Evolutionary conservation across 2,113 vertebrate genomes (phyloP).

Genomic region (Galeopterus variegatus): DNA sequence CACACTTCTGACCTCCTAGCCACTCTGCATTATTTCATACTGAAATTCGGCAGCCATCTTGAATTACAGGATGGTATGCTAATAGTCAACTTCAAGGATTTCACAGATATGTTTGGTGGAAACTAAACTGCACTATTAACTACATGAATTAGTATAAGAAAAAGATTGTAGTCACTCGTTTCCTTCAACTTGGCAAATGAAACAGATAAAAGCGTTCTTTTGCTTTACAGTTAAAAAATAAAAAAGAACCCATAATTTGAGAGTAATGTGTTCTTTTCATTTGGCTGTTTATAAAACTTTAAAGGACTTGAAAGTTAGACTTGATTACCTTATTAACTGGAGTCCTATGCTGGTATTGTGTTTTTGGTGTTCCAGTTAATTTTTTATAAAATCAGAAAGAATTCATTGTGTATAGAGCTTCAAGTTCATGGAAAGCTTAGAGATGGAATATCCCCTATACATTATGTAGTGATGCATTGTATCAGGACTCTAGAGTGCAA

Average conservation of each 20-base stretch:
- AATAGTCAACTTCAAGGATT: background rate
- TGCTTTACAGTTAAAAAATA: background rate
- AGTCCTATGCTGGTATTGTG: background rate
- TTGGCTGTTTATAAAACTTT: background rate
- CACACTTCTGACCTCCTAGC: background rate
- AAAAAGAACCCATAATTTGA: background rate
- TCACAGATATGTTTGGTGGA: slow-evolving; percentile 8
- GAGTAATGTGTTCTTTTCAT: background rate
- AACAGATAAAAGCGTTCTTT: background rate
- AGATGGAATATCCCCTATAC: background rate
- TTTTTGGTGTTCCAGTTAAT: slow-evolving; percentile 54
- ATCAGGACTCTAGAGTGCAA: background rate
- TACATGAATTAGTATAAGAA: background rate
- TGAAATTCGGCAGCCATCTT: background rate
- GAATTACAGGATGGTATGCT: background rate
- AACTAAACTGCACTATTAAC: background rate
- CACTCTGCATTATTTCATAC: background rate
- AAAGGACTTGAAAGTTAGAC: background rate
- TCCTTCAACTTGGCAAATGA: slow-evolving; percentile 11
- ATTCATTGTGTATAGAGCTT: background rate
- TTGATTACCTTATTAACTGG: background rate
- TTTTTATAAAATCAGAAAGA: slow-evolving; percentile 24
- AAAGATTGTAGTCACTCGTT: background rate
- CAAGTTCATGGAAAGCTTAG: slow-evolving; percentile 9
- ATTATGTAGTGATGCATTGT: background rate